Base-by-base conservation (phyloP, 2,113 vertebrate species). In the Silurus asotus region DNA sequence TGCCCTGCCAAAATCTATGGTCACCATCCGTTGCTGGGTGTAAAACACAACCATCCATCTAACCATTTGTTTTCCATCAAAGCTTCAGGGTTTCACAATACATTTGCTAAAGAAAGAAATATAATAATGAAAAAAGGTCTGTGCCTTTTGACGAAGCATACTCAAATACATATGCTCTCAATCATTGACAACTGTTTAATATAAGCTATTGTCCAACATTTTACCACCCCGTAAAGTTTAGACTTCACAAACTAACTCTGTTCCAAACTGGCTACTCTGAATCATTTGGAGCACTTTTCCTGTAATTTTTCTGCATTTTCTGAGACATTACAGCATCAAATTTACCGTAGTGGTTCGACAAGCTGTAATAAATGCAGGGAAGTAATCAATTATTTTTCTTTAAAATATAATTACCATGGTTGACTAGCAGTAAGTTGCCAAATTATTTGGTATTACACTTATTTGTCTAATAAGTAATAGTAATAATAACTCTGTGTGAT, bases 161-260 rank as follows among this genome's bases (percentile, higher is more conserved):
- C 13, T 25, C 23, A 65, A 25, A 81, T 53, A 82, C 45, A 64
- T 65, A 23, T 82, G 61, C 48, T 51, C 48, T 82, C 80, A 82
- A 82, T 82, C 80, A 82, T 10, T 64, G 14, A 65, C 48, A 8
- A 17, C 45, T 82, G 48, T 82, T 65, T 82, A 82, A 64, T 82
- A 64, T 65, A 23, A 65, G 61, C 61, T 53, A 65, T 64, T 81
- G 49, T 80, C 28, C 56, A 45, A 81, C 58, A 81, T 81, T 62
- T 80, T 53, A 53, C 80, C 61, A 82, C 45, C 23, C 48, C 7
- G 14, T 82, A 64, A 82, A 82, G 5, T 65, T 51, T 0, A 82
- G 61, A 82, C 80, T 51, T 81, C 45, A 65, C 45, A 82, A 64
- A 65, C 23, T 65, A 65, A 82, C 48, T 25, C 64, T 58, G 25